Base-by-base conservation (phyloP, 1,140 invertebrate species). In the Drosophila novamexicana region DNA sequence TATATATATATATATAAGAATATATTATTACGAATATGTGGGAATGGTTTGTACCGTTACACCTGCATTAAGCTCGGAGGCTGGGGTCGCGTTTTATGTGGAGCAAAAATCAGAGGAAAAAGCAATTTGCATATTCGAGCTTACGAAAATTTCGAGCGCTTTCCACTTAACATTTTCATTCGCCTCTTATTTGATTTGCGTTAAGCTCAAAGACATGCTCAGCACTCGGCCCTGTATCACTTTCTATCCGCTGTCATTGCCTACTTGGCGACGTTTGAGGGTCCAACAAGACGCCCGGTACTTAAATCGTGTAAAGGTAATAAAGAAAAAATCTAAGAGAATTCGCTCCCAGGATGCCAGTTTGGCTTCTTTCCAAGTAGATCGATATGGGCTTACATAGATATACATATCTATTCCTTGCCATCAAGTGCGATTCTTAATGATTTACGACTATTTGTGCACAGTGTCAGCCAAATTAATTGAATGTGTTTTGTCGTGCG, bases 151-250 rank as follows among this genome's bases (percentile, higher is more conserved):
- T 65, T 52, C 40, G 42, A 65, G 78, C 45, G 52, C 44, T 74
- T 68, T 70, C 70, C 72, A 57, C 75, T 61, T 70, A 76, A 67
- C 67, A 79, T 86, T 81, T 86, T 85, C 79, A 79, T 76, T 85
- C 59, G 68, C 61, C 53, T 86, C 86, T 81, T 81, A 86, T 79
- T 86, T 86, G 67, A 75, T 85, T 86, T 79, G 64, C 64, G 75
- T 49, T 71, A 50, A 66, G 75, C 68, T 54, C 63, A 67, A 62
- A 74, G 57, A 16, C 50, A 62, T 54, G 34, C 37, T 37, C 49
- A 14, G 37, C 14, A 16, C 22, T 42, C 6, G 36, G 6, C 29
- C 22, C 12, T 53, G 42, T 58, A 59, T 58, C 49, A 47, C 49
- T 45, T 40, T n/a, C 40, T 10, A 18, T 22, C 4, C 22, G 50